phyloP scores from a whole-genome alignment of 2,888 invertebrate genomes.

The Torymus texanus region DNA sequence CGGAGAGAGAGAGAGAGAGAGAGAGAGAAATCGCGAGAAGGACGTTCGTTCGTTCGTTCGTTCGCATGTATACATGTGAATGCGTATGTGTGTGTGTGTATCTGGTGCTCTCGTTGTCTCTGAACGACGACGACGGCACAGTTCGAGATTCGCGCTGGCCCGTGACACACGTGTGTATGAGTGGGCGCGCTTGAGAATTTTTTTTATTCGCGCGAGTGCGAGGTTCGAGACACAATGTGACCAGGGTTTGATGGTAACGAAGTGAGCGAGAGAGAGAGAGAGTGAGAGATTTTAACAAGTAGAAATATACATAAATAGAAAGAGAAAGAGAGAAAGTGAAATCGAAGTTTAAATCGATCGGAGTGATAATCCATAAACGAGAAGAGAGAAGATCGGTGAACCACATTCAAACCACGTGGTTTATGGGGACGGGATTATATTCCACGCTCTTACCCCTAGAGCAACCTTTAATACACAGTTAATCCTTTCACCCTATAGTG shows the following conservation, averaged over 20 bases:
- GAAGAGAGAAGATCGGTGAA: no score
- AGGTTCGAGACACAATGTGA: no score
- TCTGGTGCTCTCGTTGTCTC: conserved; percentile 22
- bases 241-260: no score
- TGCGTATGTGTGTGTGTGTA: no score
- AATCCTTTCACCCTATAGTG: background rate
- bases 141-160: conserved; percentile 71
- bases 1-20: background rate
- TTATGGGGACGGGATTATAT: background rate
- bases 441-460: background rate
- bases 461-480: background rate
- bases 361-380: no score
- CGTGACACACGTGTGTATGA: conserved; percentile 67
- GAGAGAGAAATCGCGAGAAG: background rate
- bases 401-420: background rate
- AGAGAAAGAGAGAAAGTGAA: no score
- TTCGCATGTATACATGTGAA: no score
- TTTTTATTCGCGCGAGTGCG: conserved; percentile 48
- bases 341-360: no score
- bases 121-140: conserved; percentile 53
- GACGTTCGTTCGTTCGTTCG: background rate
- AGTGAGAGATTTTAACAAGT: no score
- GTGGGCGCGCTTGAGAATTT: conserved; percentile 42
- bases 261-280: no score
- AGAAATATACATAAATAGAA: no score